Evolutionary conservation across 2,797 vertebrate genomes (phyloP).

Genomic region (Coendou prehensilis): DNA sequence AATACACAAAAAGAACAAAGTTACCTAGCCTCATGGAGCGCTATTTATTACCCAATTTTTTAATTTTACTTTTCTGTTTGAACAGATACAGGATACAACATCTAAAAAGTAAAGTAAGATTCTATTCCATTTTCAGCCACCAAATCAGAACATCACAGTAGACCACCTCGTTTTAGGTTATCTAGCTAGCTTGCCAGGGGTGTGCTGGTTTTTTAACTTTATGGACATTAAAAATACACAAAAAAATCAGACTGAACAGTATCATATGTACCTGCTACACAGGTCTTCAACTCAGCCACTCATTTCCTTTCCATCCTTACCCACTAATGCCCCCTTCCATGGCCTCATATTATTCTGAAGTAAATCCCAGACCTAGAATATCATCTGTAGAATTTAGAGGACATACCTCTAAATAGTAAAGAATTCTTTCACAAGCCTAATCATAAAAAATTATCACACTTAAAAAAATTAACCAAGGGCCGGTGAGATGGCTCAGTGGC

Average conservation of each 20-base stretch:
- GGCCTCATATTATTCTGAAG: neutral
- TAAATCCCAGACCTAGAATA: neutral
- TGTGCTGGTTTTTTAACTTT: neutral
- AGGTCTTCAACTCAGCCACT: neutral
- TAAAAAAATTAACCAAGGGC: neutral
- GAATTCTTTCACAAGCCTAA: neutral
- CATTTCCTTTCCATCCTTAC: neutral
- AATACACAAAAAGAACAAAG: neutral
- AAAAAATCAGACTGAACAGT: neutral
- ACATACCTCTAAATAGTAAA: neutral
- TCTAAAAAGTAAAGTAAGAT: neutral
- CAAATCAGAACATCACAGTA: neutral
- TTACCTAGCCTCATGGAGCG: neutral
- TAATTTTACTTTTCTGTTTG: neutral
- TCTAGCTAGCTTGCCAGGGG: neutral
- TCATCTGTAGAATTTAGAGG: neutral
- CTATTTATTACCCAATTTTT: neutral
- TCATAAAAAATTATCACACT: neutral
- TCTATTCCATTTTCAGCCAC: neutral
- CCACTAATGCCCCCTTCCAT: neutral
- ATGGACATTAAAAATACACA: neutral
- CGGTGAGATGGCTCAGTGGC: too few relatives aligned
- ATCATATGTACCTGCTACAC: too few relatives aligned
- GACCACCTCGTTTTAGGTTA: neutral
- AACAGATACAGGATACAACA: neutral